Percentiles rank a stretch among this genome's conserved stretches.
phyloP scores from a whole-genome alignment of 2,113 vertebrate species.

The Globicephala melas region DNA sequence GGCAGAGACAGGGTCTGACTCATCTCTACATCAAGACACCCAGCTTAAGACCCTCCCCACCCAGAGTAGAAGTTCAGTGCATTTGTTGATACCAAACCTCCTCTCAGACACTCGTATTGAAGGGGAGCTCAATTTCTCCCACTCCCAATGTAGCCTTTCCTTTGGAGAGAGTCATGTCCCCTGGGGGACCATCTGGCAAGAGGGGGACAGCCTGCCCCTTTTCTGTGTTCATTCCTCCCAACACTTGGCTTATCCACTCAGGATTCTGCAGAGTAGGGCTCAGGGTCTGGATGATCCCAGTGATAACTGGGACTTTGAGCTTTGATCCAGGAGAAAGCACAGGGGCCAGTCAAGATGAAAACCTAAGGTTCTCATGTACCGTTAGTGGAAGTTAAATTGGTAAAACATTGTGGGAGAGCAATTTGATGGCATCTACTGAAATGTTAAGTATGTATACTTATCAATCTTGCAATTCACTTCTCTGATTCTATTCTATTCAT shows the following conservation, averaged over 20 bases:
- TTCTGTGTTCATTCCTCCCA: background rate
- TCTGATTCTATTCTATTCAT: background rate
- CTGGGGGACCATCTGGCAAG: background rate
- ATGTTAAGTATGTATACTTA: background rate
- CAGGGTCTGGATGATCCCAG: background rate
- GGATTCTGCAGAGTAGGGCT: background rate
- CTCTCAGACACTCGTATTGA: background rate
- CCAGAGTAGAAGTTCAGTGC: background rate
- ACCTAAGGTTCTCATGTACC: background rate
- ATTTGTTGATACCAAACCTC: background rate
- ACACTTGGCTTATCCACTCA: background rate
- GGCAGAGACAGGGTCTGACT: constrained; percentile 43
- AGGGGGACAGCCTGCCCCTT: background rate
- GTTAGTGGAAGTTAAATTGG: background rate
- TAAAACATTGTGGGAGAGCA: background rate
- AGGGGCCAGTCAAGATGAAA: background rate
- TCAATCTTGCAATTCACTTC: background rate
- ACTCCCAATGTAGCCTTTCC: background rate
- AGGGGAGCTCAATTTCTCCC: background rate
- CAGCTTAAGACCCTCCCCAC: background rate
- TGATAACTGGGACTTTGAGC: background rate
- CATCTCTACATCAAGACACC: constrained; percentile 2
- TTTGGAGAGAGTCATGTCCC: background rate
- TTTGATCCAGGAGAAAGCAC: background rate
- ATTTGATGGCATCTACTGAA: background rate